Evolutionary conservation across 1,140 invertebrate genomes (phyloP).

Genomic region (Eumeta japonica): DNA sequence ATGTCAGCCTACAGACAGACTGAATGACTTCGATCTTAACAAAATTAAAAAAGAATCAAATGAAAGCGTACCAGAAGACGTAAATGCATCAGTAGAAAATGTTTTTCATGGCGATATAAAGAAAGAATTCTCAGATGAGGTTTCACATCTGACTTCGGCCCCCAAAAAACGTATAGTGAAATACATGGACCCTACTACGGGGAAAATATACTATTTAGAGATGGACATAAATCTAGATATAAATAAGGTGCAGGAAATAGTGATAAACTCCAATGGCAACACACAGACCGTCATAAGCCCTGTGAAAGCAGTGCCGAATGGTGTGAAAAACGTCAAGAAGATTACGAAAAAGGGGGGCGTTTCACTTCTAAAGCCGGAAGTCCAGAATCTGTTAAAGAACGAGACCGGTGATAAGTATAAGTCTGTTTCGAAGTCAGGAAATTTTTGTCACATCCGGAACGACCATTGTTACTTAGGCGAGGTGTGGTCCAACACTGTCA

Average conservation of each 20-base stretch:
- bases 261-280: conserved; percentile 27
- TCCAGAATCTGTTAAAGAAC: conserved; percentile 21
- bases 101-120: too few relatives aligned
- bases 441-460: conserved; percentile 35
- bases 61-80: too few relatives aligned
- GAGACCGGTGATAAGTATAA: conserved; percentile 5
- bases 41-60: too few relatives aligned
- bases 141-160: too few relatives aligned
- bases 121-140: too few relatives aligned
- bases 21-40: conserved; percentile 23
- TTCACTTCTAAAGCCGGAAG: conserved; percentile 29
- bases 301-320: conserved; percentile 24
- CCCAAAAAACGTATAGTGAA: conserved; percentile 41
- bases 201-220: conserved; percentile 48
- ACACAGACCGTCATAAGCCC: conserved; percentile 31
- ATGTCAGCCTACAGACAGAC: conserved; percentile 11
- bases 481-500: conserved; percentile 5
- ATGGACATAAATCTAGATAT: conserved; percentile 39
- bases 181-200: conserved; percentile 41
- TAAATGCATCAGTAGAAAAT: too few relatives aligned
- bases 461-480: conserved; percentile 39
- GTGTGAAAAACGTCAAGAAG: conserved; percentile 24
- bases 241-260: conserved; percentile 39
- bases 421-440: conserved; percentile 1
- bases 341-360: conserved; percentile 23